These are phyloP conservation scores for Acanthochromis polyacanthus DNA, from an alignment of 2,113 vertebrate species.

Conservation along the genomic window DNA sequence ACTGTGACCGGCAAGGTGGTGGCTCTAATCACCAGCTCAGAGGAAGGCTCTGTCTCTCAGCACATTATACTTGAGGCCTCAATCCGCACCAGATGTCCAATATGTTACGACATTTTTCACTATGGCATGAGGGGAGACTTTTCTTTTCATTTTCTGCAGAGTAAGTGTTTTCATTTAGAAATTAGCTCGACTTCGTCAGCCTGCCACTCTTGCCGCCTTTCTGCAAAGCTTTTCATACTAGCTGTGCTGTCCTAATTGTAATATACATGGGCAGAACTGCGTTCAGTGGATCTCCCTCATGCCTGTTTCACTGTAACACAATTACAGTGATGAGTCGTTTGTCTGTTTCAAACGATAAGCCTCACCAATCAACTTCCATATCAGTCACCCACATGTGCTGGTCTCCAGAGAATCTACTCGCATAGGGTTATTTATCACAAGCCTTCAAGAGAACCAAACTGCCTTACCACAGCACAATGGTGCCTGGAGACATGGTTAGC, in stretches of 20 bases:
- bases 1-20: slow-evolving; percentile 49
- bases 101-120: slow-evolving; percentile 91
- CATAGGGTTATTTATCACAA: slow-evolving; percentile 52
- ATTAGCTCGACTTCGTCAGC: slow-evolving; percentile 80
- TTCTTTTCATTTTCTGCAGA: slow-evolving; percentile 88
- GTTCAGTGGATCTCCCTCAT: slow-evolving; percentile 46
- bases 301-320: slow-evolving; percentile 32
- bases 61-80: slow-evolving; percentile 70
- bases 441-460: slow-evolving; percentile 20
- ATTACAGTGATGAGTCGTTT: slow-evolving; percentile 57
- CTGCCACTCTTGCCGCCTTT: slow-evolving; percentile 9
- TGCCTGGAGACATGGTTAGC: slow-evolving; percentile 14
- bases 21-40: slow-evolving; percentile 66
- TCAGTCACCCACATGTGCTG: slow-evolving; percentile 32
- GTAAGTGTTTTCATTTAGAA: slow-evolving; percentile 89
- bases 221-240: slow-evolving; percentile 4
- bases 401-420: slow-evolving; percentile 43
- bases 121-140: slow-evolving; percentile 85
- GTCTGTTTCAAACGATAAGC: slow-evolving; percentile 53
- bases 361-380: slow-evolving; percentile 46
- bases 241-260: slow-evolving; percentile 45
- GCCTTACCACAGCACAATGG: slow-evolving; percentile 33
- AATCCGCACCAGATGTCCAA: slow-evolving; percentile 91
- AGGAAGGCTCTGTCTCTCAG: slow-evolving; percentile 85
- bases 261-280: slow-evolving; percentile 18